Conservation (phyloP, 2,888 invertebrate genomes). For the Shargacucullia verbasci region DNA sequence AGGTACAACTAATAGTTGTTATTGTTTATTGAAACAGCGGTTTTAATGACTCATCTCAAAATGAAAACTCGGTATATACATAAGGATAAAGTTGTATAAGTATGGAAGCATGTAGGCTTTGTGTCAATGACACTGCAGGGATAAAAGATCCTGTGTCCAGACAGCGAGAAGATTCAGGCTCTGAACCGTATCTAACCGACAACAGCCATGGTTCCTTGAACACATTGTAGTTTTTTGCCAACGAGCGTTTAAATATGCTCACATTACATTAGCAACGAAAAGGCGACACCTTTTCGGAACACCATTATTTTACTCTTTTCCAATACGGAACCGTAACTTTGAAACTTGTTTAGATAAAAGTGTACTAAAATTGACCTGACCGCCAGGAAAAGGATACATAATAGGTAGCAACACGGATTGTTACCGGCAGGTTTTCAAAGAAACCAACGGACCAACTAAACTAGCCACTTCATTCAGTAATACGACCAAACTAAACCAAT, state of each 20-base stretch:
- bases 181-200: constrained; percentile 55
- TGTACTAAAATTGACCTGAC: too few relatives aligned
- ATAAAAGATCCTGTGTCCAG: constrained; percentile 41
- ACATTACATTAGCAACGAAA: constrained; percentile 56
- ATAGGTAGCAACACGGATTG: too few relatives aligned
- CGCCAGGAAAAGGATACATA: too few relatives aligned
- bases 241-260: constrained; percentile 48
- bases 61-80: constrained; percentile 3
- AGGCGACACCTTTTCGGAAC: constrained; percentile 34
- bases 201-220: constrained; percentile 66
- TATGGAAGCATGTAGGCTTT: constrained; percentile 32
- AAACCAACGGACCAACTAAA: too few relatives aligned
- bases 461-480: too few relatives aligned
- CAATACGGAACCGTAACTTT: constrained; percentile 10
- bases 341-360: constrained; percentile 39
- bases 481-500: too few relatives aligned
- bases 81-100: constrained; percentile 2
- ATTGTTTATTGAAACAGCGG: constrained; percentile 26
- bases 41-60: not conserved
- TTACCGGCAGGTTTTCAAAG: too few relatives aligned
- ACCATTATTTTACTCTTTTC: constrained; percentile 11
- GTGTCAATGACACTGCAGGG: constrained; percentile 54
- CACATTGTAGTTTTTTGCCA: constrained; percentile 69
- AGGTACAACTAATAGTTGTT: not conserved
- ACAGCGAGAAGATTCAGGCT: constrained; percentile 41